Conservation (phyloP, 2,797 vertebrate genomes). For the Atherinosoma microstoma region DNA sequence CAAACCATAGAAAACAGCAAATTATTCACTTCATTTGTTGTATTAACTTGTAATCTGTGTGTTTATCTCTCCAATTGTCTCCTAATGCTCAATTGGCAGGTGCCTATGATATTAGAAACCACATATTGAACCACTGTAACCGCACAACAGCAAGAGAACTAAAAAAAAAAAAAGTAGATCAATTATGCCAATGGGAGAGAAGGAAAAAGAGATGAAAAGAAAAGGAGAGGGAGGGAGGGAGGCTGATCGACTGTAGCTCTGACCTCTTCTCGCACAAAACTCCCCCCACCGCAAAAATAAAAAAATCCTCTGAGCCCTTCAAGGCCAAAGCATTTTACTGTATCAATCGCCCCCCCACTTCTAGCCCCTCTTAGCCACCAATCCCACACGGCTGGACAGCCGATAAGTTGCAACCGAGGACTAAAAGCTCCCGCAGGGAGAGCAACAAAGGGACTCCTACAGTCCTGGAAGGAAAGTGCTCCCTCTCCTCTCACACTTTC, state of each 20-base stretch:
- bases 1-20: neutral
- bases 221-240: conserved; percentile 39
- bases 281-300: conserved; percentile 6
- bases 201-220: conserved; percentile 32
- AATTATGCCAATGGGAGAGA: conserved; percentile 43
- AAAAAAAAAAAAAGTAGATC: conserved; percentile 49
- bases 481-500: conserved; percentile 54
- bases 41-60: conserved; percentile 1
- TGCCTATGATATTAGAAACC: conserved; percentile 52
- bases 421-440: conserved; percentile 71
- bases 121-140: conserved; percentile 32
- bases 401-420: conserved; percentile 68
- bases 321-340: conserved; percentile 57
- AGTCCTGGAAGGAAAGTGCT: conserved; percentile 68
- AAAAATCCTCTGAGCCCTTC: conserved; percentile 32
- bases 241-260: conserved; percentile 66
- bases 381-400: conserved; percentile 65
- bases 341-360: conserved; percentile 57
- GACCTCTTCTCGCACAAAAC: conserved; percentile 61
- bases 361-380: conserved; percentile 52
- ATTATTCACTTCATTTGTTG: conserved; percentile 19
- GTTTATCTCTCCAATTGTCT: neutral
- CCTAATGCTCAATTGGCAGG: conserved; percentile 41
- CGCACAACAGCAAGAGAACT: conserved; percentile 30
- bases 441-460: conserved; percentile 72